Percentiles rank a stretch among this genome's conserved stretches.
These are phyloP conservation scores for Aphelocoma californica DNA, from an alignment of 2,797 vertebrate species.

Conservation along the genomic window DNA sequence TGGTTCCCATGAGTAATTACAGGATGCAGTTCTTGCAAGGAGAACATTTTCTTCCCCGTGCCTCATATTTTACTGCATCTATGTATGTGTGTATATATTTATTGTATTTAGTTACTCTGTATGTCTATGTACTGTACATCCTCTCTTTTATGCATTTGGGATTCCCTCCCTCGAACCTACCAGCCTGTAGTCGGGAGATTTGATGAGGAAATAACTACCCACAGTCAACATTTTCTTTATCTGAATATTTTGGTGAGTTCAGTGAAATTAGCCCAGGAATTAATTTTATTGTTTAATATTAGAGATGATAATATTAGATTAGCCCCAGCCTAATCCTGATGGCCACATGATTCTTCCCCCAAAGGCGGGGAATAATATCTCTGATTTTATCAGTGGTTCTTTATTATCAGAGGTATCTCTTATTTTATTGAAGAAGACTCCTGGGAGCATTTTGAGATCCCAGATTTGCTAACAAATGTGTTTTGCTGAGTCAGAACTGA, in stretches of 20 bases:
- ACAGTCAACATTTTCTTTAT: background rate
- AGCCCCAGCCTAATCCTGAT: background rate
- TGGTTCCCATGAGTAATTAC: slow-evolving; percentile 20
- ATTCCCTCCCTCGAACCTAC: background rate
- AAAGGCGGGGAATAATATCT: background rate
- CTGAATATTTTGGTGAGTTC: background rate
- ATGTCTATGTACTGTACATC: background rate
- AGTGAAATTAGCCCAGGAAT: background rate
- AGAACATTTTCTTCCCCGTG: background rate
- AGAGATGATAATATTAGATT: background rate
- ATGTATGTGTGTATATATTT: background rate
- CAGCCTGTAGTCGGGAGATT: background rate
- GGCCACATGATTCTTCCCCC: background rate
- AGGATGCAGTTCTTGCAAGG: background rate
- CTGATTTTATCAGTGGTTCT: background rate
- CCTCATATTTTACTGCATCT: background rate
- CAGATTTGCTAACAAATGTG: background rate
- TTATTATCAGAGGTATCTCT: background rate
- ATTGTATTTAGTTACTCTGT: background rate
- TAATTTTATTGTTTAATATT: background rate
- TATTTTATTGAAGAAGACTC: background rate
- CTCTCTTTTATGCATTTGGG: background rate
- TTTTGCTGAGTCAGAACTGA: background rate
- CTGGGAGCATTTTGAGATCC: background rate
- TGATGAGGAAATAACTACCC: background rate